Evolutionary conservation across 2,797 vertebrate species (phyloP), one percentile per base, ranked within the genome.

Genomic region (Chaunax sp.): DNA sequence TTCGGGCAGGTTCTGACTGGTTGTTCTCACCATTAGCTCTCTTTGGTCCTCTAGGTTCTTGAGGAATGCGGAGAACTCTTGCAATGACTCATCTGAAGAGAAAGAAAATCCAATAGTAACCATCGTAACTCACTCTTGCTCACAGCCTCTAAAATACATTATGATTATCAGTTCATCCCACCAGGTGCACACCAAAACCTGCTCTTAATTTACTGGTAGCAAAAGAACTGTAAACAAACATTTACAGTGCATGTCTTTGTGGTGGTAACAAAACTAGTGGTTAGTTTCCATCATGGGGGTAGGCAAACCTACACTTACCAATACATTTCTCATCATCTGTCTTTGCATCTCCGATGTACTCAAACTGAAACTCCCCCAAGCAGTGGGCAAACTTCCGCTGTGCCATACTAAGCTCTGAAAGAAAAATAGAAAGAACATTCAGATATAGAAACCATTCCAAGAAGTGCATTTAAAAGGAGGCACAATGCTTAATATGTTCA

Each of bases 331-430:
- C 98, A 37, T 99, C 98, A 1, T 99, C 97, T 0, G 98, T 99
- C 93, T 98, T 97, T 0, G 97, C 98, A 63, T 99, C 98, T 0
- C 98, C 98, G 0, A 99, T 97, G 81, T 97, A 99, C 82, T 99
- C 97, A 71, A 99, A 99, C 53, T 96, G 96, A 75, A 99, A 99
- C 64, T 99, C 97, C 68, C 96, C 94, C 58, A 99, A 92, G 44
- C 95, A 97, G 67, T 96, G 95, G 5, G 98, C 97, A 72, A 99
- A 99, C 92, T 98, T 99, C 44, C 95, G 91, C 89, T 99, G 98
- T 4, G 97, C 97, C 84, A 95, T 86, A 19, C 95, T 95, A 44
- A 99, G 95, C 82, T 93, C 97, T 99, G 89, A 23, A 92, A 92
- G 37, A 81, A 84, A 53, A 30, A 38, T 13, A 54, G 13, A 37